phyloP scores from a whole-genome alignment of 2,797 vertebrate genomes.

The Xiphorhynchus erythropygius region DNA sequence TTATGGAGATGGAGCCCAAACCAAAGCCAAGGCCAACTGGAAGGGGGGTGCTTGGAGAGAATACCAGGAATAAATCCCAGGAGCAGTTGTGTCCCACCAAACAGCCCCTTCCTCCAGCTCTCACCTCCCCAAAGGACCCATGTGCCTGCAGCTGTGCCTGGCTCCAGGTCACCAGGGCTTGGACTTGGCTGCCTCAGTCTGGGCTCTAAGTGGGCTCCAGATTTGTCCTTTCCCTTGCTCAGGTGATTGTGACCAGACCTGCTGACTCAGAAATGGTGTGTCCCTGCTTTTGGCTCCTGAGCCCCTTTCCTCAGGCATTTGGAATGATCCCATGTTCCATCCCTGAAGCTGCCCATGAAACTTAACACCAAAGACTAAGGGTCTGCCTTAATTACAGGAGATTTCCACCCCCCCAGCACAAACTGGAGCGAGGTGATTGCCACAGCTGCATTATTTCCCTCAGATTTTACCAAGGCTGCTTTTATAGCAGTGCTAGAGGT shows the following conservation, averaged over 20 bases:
- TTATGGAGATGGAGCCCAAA: background rate
- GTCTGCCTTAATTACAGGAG: background rate
- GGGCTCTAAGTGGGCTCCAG: background rate
- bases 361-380: background rate
- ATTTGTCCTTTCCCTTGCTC: background rate
- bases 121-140: background rate
- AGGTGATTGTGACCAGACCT: background rate
- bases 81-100: background rate
- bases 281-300: rapidly evolving
- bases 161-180: background rate
- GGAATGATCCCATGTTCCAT: background rate
- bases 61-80: background rate
- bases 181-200: background rate
- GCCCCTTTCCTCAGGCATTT: background rate
- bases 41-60: background rate
- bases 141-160: background rate
- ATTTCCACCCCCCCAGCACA: background rate
- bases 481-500: constrained; percentile 35
- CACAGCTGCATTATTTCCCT: constrained; percentile 65
- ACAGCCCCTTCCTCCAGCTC: background rate
- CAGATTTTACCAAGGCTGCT: constrained; percentile 37
- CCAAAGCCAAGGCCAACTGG: rapidly evolving
- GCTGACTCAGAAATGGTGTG: background rate
- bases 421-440: constrained; percentile 64
- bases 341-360: background rate